Evolutionary conservation across 2,797 vertebrate genomes (phyloP).

Genomic region (Rhinogobio ventralis): DNA sequence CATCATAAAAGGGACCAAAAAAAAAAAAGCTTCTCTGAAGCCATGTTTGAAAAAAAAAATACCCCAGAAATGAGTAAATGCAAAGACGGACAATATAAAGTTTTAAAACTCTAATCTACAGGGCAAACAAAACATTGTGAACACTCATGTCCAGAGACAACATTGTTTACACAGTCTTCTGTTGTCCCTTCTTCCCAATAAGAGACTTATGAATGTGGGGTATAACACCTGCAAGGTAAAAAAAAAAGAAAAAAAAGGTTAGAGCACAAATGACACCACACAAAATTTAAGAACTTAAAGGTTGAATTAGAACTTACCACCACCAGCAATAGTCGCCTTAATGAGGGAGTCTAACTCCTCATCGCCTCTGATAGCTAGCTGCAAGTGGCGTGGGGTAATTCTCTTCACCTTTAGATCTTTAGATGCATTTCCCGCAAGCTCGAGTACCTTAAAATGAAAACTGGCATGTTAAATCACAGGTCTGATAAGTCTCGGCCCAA

Average conservation of each 20-base stretch:
- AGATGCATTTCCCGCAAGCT: constrained; percentile 84
- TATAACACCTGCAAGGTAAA: constrained; percentile 76
- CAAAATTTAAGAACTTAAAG: not conserved
- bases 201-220: constrained; percentile 86
- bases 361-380: constrained; percentile 84
- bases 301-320: constrained; percentile 69
- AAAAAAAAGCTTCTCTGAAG: constrained; percentile 82
- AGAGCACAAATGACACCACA: not conserved
- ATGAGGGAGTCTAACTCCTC: constrained; percentile 85
- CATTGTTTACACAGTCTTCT: constrained; percentile 81
- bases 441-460: constrained; percentile 74
- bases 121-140: constrained; percentile 67
- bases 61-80: constrained; percentile 79
- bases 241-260: not conserved
- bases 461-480: not conserved
- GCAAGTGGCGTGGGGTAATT: constrained; percentile 84
- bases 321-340: constrained; percentile 85
- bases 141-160: constrained; percentile 74
- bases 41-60: constrained; percentile 73
- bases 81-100: constrained; percentile 70
- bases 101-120: constrained; percentile 69
- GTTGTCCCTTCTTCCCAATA: constrained; percentile 85
- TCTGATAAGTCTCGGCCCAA: not conserved
- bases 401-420: constrained; percentile 86
- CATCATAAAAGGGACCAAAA: constrained; percentile 62